phyloP scores from a whole-genome alignment of 2,797 vertebrate genomes.

The Okamejei kenojei region DNA sequence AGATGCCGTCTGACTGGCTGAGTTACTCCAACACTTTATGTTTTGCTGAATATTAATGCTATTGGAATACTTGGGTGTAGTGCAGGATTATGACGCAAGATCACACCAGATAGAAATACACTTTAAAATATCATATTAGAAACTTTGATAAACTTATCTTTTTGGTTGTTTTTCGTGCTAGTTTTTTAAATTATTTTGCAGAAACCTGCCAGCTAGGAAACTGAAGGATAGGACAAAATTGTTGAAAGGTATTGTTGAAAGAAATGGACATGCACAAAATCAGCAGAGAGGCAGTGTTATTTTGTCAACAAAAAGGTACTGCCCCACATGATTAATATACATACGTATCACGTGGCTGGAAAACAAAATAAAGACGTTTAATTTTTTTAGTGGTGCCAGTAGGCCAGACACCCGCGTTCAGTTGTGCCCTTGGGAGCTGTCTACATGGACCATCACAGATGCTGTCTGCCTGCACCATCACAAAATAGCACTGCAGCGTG shows the following conservation, averaged over 20 bases:
- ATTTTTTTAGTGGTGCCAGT: no score
- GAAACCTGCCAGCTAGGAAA: not conserved
- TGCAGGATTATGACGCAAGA: not conserved
- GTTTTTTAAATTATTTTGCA: not conserved
- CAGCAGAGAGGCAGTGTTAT: not conserved
- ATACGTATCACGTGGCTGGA: no score
- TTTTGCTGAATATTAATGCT: not conserved
- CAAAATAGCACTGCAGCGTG: no score
- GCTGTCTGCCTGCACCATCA: no score
- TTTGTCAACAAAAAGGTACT: no score
- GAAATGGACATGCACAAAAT: not conserved
- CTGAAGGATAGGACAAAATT: not conserved
- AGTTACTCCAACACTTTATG: no score
- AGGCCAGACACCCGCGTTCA: no score
- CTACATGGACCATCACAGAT: no score
- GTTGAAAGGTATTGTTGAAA: not conserved
- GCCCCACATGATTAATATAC: no score
- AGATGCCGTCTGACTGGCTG: no score
- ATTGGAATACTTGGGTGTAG: not conserved
- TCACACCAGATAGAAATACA: not conserved
- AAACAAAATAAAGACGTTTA: no score
- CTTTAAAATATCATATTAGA: not conserved
- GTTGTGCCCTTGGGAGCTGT: no score
- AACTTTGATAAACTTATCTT: not conserved
- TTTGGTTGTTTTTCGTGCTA: not conserved